phyloP scores from a whole-genome alignment of 2,888 invertebrate genomes.

The Digitonthophagus gazella region DNA sequence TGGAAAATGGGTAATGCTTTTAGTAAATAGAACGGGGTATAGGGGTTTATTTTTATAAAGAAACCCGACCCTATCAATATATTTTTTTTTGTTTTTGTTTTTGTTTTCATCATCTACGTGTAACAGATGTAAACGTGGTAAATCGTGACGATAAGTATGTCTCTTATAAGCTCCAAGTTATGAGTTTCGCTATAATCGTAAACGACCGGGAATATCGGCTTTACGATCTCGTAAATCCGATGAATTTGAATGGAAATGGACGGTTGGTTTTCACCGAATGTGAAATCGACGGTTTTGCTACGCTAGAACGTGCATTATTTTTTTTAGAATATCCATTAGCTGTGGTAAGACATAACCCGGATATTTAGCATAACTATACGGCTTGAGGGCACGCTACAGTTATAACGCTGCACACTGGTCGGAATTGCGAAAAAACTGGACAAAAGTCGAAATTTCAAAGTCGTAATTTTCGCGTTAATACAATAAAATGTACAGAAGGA shows the following conservation, averaged over 20 bases:
- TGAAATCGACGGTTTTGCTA: background rate
- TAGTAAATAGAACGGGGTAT: background rate
- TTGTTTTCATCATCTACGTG: too few relatives aligned
- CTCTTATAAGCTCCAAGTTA: background rate
- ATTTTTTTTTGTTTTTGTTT: too few relatives aligned
- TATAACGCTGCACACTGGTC: background rate
- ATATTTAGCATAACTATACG: background rate
- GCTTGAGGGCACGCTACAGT: background rate
- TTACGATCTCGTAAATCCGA: background rate
- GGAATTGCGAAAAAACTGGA: too few relatives aligned
- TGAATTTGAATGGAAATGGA: slow-evolving; percentile 4
- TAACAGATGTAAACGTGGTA: too few relatives aligned
- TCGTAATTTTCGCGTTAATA: too few relatives aligned
- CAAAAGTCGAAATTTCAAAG: too few relatives aligned
- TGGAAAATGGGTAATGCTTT: background rate
- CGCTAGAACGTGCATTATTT: background rate
- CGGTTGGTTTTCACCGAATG: background rate
- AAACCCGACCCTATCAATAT: too few relatives aligned
- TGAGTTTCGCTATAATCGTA: background rate
- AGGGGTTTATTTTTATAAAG: too few relatives aligned
- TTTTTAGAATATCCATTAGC: background rate
- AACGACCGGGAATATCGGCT: background rate
- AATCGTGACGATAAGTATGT: background rate
- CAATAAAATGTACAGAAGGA: too few relatives aligned
- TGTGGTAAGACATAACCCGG: background rate